Evolutionary conservation across 2,888 invertebrate genomes (phyloP).

Genomic region (Amaurobius ferox): DNA sequence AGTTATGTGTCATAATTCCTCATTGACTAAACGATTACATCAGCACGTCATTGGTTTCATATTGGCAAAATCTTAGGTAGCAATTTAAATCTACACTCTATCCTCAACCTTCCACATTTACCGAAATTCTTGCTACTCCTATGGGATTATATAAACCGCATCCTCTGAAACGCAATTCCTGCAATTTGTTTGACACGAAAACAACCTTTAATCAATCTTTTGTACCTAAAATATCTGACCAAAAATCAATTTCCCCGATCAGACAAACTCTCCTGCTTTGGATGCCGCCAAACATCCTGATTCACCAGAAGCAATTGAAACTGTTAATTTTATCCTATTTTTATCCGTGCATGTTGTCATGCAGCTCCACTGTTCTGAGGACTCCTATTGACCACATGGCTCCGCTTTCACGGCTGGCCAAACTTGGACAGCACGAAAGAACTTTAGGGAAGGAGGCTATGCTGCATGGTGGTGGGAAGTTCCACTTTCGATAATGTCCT

Average conservation of each 20-base stretch:
- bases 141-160: too few relatives aligned
- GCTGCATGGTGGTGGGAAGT: neutral
- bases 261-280: neutral
- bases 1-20: too few relatives aligned
- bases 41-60: too few relatives aligned
- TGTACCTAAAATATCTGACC: too few relatives aligned
- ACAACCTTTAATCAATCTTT: neutral
- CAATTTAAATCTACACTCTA: too few relatives aligned
- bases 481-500: conserved; percentile 36
- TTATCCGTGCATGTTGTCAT: conserved; percentile 36
- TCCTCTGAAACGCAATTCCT: too few relatives aligned
- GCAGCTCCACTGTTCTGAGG: conserved; percentile 28
- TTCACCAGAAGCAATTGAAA: conserved; percentile 28
- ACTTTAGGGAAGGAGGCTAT: neutral
- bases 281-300: neutral
- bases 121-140: too few relatives aligned
- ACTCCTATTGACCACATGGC: conserved; percentile 65
- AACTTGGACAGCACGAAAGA: conserved; percentile 36
- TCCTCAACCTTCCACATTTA: too few relatives aligned
- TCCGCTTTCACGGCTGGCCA: conserved; percentile 58
- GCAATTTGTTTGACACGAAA: neutral
- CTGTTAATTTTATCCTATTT: conserved; percentile 29
- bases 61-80: too few relatives aligned
- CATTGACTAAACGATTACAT: too few relatives aligned
- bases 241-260: neutral